Conservation (phyloP, 1,140 invertebrate species). For the Holotrichia oblita region DNA sequence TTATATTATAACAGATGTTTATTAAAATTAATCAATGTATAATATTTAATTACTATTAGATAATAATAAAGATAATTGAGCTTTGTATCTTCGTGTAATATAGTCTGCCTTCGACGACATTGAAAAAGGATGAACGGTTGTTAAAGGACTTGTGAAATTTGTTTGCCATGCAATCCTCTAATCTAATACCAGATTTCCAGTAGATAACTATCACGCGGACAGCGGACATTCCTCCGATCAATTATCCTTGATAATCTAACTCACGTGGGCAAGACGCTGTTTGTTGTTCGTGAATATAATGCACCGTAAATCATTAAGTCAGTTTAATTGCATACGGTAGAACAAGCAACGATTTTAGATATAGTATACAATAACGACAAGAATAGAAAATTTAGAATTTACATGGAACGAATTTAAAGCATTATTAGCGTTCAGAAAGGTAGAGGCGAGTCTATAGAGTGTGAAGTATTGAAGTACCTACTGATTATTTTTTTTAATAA, state of each 20-base stretch:
- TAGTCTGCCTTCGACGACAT: neutral
- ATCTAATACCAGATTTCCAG: too few species aligned
- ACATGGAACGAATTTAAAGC: neutral
- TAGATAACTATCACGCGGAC: too few species aligned
- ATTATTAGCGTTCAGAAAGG: neutral
- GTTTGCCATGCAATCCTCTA: too few species aligned
- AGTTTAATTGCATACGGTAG: neutral
- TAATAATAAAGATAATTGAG: conserved; percentile 6
- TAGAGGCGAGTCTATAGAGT: neutral
- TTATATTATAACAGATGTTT: too few species aligned
- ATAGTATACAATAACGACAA: neutral
- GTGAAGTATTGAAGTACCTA: neutral
- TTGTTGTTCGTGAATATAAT: neutral
- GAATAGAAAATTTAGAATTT: neutral
- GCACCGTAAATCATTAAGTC: neutral
- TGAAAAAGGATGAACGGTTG: neutral
- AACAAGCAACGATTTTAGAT: neutral
- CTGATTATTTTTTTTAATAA: too few species aligned
- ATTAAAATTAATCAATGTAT: conserved; percentile 20
- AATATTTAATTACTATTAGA: too few species aligned
- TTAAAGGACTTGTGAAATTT: neutral
- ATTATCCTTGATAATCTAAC: neutral
- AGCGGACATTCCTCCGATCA: neutral
- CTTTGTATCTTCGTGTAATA: conserved; percentile 23
- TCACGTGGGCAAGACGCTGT: neutral